Base-by-base conservation (phyloP, 2,113 vertebrate genomes). In the Hyaena hyaena region DNA sequence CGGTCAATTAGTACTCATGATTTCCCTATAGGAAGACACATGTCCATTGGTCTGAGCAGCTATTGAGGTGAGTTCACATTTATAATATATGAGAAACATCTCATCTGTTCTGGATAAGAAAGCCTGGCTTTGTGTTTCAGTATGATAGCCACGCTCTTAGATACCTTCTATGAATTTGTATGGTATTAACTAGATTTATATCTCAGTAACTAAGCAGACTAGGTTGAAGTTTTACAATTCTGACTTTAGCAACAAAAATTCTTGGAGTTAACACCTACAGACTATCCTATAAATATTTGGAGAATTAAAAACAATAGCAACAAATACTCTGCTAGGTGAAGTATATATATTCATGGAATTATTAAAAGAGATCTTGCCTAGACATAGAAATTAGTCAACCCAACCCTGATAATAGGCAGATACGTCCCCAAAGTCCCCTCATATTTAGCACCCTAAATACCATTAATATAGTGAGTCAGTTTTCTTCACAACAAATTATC, bases 301-400 rank as follows among this genome's bases (percentile, higher is more conserved):
- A 91, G 31, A 95, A 81, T 58, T 58, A 23, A 93, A 94, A 92
- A n/a, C 15, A 45, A 53, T 33, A 90, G 73, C 5, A 88, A 53
- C 15, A 92, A 86, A 86, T 48, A 24, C 7, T 9, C 26, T 88
- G 33, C 31, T 83, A 73, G 26, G 45, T 66, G 65, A 86, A 82
- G 17, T 68, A 61, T 68, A 63, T 66, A 63, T 66, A 28, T 73
- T n/a, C 7, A 45, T 15, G 4, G 23, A 91, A 80, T 68, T 39
- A 6, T 53, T 77, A 68, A 23, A 68, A 92, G 50, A 4, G 28
- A 58, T 79, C 16, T 90, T 14, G 2, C 9, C 50, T 39, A 69
- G 23, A 74, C 39, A 10, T 23, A 65, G 33, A 55, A 4, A 43
- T 96, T 66, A 66, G 33, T 1, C 48, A 95, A 93, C 69, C 0